Evolutionary conservation across 1,140 invertebrate genomes (phyloP).

Genomic region (Bombus pyrosoma): DNA sequence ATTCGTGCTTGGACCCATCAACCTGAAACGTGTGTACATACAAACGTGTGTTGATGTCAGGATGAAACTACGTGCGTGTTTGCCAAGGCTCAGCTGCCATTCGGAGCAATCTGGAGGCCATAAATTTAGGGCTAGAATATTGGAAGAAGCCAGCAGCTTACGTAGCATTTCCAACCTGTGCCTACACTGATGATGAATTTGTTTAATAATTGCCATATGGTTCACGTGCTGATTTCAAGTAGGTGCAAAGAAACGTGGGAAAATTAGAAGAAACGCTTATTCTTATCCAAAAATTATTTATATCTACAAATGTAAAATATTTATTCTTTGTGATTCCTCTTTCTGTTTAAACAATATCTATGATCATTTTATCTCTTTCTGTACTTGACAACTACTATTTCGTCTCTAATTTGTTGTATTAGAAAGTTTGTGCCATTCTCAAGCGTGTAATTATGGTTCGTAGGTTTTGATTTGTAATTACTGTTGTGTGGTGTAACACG

Average conservation of each 20-base stretch:
- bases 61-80: neutral
- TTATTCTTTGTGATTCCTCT: neutral
- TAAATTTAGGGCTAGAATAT: slow-evolving; percentile 59
- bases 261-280: no score
- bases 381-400: neutral
- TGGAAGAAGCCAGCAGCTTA: slow-evolving; percentile 30
- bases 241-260: no score
- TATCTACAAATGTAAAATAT: neutral
- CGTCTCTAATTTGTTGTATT: no score
- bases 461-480: no score
- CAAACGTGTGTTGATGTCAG: neutral
- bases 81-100: slow-evolving; percentile 43
- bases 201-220: slow-evolving; percentile 39
- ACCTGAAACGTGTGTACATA: slow-evolving; percentile 6
- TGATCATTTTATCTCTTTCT: no score
- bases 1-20: slow-evolving; percentile 43
- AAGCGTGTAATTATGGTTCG: no score
- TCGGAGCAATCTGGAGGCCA: slow-evolving; percentile 54
- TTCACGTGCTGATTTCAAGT: neutral
- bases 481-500: no score
- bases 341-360: neutral
- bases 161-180: no score
- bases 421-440: no score
- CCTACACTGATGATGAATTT: slow-evolving; percentile 14
- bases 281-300: no score